A percentile compares a stretch with the other conserved stretches of the same genome.
Evolutionary conservation across 2,113 vertebrate genomes (phyloP).

Genomic region (Egretta garzetta): DNA sequence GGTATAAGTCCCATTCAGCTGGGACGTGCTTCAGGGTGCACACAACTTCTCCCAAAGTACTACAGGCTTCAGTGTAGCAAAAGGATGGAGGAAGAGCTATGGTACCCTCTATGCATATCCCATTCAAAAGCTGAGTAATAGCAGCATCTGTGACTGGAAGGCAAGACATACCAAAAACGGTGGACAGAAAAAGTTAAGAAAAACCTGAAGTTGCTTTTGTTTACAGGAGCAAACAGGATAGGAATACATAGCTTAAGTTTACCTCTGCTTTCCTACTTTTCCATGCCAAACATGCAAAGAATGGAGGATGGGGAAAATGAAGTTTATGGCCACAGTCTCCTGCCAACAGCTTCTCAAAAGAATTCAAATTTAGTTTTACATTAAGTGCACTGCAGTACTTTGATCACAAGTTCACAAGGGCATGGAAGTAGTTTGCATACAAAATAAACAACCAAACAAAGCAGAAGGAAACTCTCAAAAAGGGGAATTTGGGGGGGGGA

Average conservation of each 20-base stretch:
- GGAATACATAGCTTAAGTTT: background rate
- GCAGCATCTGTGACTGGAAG: background rate
- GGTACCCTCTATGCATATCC: background rate
- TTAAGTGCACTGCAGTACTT: background rate
- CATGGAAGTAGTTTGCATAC: background rate
- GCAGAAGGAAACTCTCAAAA: background rate
- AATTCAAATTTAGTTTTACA: background rate
- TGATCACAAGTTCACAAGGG: slow-evolving; percentile 22
- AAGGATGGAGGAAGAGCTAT: background rate
- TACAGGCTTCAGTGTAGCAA: background rate
- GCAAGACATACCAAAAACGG: background rate
- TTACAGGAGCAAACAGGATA: background rate
- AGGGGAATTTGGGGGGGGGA: background rate
- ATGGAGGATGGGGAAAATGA: background rate
- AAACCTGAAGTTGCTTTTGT: background rate
- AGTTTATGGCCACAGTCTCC: background rate
- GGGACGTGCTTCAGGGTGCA: background rate
- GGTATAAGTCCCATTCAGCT: background rate
- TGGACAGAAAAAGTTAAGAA: background rate
- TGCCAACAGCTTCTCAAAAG: background rate
- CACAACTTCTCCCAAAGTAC: background rate
- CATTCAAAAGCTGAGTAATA: background rate
- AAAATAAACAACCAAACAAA: background rate
- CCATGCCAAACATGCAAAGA: background rate
- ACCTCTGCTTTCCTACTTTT: background rate